phyloP scores from a whole-genome alignment of 2,113 vertebrate genomes.

The Limnothrissa miodon region DNA sequence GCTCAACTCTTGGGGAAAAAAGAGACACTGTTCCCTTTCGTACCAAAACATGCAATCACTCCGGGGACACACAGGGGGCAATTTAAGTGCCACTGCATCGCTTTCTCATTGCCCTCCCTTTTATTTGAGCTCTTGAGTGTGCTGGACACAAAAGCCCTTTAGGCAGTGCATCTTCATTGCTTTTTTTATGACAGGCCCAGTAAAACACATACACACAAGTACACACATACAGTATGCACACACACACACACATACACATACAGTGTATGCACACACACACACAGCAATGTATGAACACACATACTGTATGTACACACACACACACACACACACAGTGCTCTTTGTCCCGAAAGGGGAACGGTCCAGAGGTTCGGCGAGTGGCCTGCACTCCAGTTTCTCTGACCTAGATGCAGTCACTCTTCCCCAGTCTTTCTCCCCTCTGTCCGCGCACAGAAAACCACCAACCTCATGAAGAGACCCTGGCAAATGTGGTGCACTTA shows the following conservation, averaged over 20 bases:
- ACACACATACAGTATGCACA: background rate
- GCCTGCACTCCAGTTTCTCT: constrained; percentile 20
- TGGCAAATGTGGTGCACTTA: background rate
- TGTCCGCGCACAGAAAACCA: constrained; percentile 10
- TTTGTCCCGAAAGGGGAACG: background rate
- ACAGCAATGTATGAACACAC: background rate
- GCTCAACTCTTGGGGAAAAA: constrained; percentile 50
- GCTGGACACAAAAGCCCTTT: constrained; percentile 53
- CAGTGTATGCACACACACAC: background rate
- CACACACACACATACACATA: background rate
- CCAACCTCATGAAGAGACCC: constrained; percentile 13
- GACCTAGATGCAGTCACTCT: constrained; percentile 43
- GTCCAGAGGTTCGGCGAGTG: background rate
- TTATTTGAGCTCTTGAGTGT: constrained; percentile 53
- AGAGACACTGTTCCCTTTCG: constrained; percentile 49
- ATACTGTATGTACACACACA: background rate
- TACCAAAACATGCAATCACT: constrained; percentile 67
- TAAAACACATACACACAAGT: constrained; percentile 23
- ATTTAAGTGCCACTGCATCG: constrained; percentile 57
- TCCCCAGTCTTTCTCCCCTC: background rate
- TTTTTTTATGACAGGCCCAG: constrained; percentile 29
- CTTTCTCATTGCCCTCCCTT: constrained; percentile 46
- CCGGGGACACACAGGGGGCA: constrained; percentile 48
- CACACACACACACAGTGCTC: background rate
- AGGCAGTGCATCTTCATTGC: constrained; percentile 2